Percentiles rank a stretch among this genome's conserved stretches.
Evolutionary conservation across 1,140 invertebrate species (phyloP).

Genomic region (Diachasma alloeum): DNA sequence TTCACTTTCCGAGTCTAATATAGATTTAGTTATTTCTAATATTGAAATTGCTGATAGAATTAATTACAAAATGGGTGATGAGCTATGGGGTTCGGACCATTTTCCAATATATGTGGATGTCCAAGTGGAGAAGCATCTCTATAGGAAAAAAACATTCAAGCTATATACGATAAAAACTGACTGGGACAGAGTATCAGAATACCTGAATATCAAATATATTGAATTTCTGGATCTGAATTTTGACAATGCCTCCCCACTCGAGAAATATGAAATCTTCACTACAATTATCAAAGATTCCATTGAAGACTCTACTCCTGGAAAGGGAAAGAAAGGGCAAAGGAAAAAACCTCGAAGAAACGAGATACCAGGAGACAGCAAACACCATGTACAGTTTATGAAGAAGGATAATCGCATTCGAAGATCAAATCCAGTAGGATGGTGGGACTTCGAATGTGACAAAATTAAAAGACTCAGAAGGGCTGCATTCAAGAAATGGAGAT

Average conservation of each 20-base stretch:
- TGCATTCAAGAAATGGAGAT: constrained; percentile 25
- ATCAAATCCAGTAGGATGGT: background rate
- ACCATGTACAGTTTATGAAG: too few relatives aligned
- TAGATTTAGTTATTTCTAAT: constrained; percentile 21
- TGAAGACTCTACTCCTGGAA: background rate
- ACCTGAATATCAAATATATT: background rate
- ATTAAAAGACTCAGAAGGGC: constrained; percentile 10
- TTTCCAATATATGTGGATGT: constrained; percentile 21
- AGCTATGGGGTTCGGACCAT: constrained; percentile 18
- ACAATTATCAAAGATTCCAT: background rate
- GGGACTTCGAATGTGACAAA: constrained; percentile 15
- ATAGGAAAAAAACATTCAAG: constrained; percentile 20
- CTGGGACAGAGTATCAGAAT: background rate
- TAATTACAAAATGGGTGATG: constrained; percentile 4
- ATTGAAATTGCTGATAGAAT: constrained; percentile 10
- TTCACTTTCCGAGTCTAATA: constrained; percentile 1
- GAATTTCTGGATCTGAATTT: background rate
- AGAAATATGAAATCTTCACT: background rate
- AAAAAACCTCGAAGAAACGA: background rate
- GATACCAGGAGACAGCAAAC: too few relatives aligned
- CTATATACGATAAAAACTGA: background rate
- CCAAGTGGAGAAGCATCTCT: background rate
- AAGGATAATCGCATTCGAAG: background rate
- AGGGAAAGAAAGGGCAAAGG: background rate
- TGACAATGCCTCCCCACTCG: background rate